Evolutionary conservation across 92 coral and sea anemone species (phyloP), one percentile per base, ranked within the genome.

Genomic region (Phymanthus crucifer): DNA sequence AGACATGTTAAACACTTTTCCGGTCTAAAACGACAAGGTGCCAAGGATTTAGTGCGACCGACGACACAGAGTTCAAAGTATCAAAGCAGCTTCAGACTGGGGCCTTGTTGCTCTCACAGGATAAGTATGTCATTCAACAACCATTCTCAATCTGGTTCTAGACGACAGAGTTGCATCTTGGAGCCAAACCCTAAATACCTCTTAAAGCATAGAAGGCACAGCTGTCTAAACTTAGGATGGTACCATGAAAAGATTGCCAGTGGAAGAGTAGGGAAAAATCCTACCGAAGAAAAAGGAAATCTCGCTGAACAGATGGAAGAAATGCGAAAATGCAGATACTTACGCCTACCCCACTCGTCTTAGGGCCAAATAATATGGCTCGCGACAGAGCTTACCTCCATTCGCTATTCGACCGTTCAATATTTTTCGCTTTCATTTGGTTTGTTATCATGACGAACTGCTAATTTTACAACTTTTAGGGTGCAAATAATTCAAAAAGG

Each of bases 221-320:
- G 80, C 80, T 76, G 52, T 34, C 80, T 71, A 54, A 76, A 76
- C 8, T 34, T 76, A 17, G 80, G 80, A 31, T 56, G 46, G 70
- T 40, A 67, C 32, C 57, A 33, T 19, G 45, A 33, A 17, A 17
- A 71, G 48, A 76, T 76, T 57, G 80, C 70, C 13, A 45, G 80
- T 12, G 71, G 80, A n/a, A 16, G 64, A 34, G 24, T 54, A 19
- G 46, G 35, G 23, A 58, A 37, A 32, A 40, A 35, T 18, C 13
- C 21, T 40, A 32, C 26, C 17, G 35, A 52, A 16, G 70, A 26
- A 54, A 1, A 54, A 54, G 26, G 27, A 21, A 24, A 54, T 21
- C 26, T 21, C 6, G 64, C 1, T 29, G n/a, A 54, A 14, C 64
- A 76, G 29, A 58, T 76, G 34, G 64, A 67, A 32, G 71, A 76